A percentile compares a stretch with the other conserved stretches of the same genome.
phyloP scores from a whole-genome alignment of 53 echinoderm and acorn worm species.

The Henricia sp. region DNA sequence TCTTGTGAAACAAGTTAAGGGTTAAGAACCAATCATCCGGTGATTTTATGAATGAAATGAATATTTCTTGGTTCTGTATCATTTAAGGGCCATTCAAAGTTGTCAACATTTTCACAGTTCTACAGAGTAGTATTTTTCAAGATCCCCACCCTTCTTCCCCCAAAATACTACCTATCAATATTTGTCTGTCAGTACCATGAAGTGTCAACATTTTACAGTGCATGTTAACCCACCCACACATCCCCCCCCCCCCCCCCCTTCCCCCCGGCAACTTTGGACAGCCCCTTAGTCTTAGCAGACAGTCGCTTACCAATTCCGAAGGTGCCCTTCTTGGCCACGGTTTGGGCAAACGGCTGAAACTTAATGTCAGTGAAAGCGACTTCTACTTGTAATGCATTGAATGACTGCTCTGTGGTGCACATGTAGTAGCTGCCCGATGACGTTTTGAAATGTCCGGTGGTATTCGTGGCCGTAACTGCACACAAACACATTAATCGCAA shows the following conservation, averaged over 20 bases:
- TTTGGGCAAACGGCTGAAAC: slow-evolving; percentile 78
- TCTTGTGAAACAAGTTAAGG: neutral
- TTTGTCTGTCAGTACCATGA: no score
- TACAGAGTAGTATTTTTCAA: no score
- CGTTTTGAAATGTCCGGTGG: neutral
- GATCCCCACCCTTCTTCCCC: no score
- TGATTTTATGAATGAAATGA: no score
- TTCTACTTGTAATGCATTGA: slow-evolving; percentile 7
- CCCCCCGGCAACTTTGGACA: no score
- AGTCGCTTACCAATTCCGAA: slow-evolving; percentile 69
- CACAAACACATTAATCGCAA: neutral
- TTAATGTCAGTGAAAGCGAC: slow-evolving; percentile 59
- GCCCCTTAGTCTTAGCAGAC: no score
- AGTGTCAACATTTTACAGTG: neutral
- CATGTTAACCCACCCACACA: neutral
- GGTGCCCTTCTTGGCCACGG: slow-evolving; percentile 22
- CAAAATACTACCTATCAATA: no score
- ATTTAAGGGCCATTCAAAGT: no score
- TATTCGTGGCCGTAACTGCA: neutral
- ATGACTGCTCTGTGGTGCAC: slow-evolving; percentile 52
- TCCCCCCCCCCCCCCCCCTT: no score
- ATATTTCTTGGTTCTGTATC: no score
- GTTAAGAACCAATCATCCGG: neutral
- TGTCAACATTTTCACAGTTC: no score
- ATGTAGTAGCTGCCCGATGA: slow-evolving; percentile 50